These are phyloP conservation scores for Amitus sp. DNA, from an alignment of 2,888 invertebrate species.

Conservation along the genomic window DNA sequence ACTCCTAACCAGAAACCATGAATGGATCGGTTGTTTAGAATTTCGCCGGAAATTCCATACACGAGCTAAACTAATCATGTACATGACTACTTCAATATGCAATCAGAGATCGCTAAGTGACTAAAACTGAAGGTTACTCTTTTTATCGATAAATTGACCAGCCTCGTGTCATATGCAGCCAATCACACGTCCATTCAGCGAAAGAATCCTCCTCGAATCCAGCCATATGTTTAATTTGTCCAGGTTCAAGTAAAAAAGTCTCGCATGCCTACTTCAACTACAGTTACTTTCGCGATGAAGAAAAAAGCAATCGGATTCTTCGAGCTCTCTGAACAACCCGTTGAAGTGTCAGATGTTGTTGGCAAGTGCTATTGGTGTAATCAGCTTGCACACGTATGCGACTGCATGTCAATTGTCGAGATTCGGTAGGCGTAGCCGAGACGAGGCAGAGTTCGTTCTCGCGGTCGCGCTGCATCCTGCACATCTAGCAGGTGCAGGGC, in stretches of 20 bases:
- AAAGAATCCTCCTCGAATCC: too few relatives aligned
- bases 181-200: too few relatives aligned
- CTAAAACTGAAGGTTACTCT: neutral
- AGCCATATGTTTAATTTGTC: too few relatives aligned
- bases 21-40: conserved; percentile 8
- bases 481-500: conserved; percentile 64
- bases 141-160: too few relatives aligned
- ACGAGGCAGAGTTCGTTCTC: conserved; percentile 39
- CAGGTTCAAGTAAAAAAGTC: too few relatives aligned
- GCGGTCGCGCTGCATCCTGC: conserved; percentile 47
- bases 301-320: too few relatives aligned
- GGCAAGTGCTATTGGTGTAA: conserved; percentile 3
- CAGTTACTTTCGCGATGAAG: too few relatives aligned
- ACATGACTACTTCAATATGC: neutral
- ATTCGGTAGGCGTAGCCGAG: conserved; percentile 39
- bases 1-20: neutral
- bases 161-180: too few relatives aligned
- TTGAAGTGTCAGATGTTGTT: neutral
- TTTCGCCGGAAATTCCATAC: neutral
- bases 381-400: conserved; percentile 13
- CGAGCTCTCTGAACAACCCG: neutral
- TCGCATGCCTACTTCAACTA: too few relatives aligned
- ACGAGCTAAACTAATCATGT: conserved; percentile 1
- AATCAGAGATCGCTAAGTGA: neutral
- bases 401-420: conserved; percentile 15